A percentile compares a stretch with the other conserved stretches of the same genome.
These are phyloP conservation scores for Struthio camelus DNA, from an alignment of 2,113 vertebrate species.

Conservation along the genomic window DNA sequence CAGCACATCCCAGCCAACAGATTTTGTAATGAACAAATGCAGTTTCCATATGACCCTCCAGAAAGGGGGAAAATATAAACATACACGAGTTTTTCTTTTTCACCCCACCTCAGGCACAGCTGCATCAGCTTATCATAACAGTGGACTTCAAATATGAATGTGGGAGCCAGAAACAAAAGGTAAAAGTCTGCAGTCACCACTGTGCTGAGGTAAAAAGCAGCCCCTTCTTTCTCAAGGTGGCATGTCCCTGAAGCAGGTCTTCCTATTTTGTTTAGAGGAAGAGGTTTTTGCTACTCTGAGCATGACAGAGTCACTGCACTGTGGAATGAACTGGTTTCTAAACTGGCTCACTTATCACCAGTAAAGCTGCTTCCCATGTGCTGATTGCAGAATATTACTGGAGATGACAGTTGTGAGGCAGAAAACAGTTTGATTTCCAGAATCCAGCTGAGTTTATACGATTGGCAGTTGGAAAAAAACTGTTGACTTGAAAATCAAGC, in stretches of 20 bases:
- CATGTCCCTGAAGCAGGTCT: not conserved
- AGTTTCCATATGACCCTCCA: not conserved
- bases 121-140: not conserved
- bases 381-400: conserved; percentile 12
- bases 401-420: not conserved
- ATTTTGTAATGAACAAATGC: not conserved
- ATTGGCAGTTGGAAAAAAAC: not conserved
- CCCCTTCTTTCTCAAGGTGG: not conserved
- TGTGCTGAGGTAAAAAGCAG: not conserved
- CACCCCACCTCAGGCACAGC: not conserved
- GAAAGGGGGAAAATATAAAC: not conserved
- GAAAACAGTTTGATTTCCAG: conserved; percentile 29
- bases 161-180: not conserved
- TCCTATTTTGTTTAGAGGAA: not conserved
- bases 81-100: not conserved
- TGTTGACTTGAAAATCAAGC: conserved; percentile 19
- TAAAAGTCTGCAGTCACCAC: not conserved
- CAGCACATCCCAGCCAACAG: not conserved
- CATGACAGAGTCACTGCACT: accelerated
- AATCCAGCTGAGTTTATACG: not conserved
- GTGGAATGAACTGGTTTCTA: not conserved
- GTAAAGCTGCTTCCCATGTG: not conserved
- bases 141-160: not conserved
- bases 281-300: not conserved
- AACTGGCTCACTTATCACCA: not conserved